These are phyloP conservation scores for Aplocera efformata DNA, from an alignment of 2,888 invertebrate genomes.

Conservation along the genomic window DNA sequence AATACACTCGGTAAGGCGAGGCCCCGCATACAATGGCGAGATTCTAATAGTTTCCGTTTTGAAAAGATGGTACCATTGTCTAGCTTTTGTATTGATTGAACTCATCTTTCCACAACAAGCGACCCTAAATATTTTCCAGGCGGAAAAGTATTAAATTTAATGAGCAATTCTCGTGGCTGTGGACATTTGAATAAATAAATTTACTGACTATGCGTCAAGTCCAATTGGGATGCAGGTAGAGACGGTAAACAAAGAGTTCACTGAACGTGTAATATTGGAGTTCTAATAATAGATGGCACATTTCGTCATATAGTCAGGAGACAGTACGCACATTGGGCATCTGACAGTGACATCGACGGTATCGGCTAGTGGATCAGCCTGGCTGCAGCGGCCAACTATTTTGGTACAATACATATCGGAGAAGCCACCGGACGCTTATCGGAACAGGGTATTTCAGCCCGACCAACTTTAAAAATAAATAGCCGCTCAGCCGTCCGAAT, in stretches of 20 bases:
- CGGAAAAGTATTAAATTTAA: slow-evolving; percentile 42
- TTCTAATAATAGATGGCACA: slow-evolving; percentile 63
- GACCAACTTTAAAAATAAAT: slow-evolving; percentile 75
- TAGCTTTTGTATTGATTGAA: slow-evolving; percentile 73
- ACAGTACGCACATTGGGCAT: slow-evolving; percentile 46
- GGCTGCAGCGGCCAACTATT: slow-evolving; percentile 47
- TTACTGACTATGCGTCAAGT: slow-evolving; percentile 17
- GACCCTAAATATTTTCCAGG: slow-evolving; percentile 55
- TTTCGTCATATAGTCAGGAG: slow-evolving; percentile 54
- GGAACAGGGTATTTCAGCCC: slow-evolving; percentile 62
- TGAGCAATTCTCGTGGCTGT: slow-evolving; percentile 25
- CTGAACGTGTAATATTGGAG: slow-evolving; percentile 58
- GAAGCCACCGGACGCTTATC: slow-evolving; percentile 65
- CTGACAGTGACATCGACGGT: slow-evolving; percentile 58
- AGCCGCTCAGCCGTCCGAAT: slow-evolving; percentile 67
- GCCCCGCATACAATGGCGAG: slow-evolving; percentile 70
- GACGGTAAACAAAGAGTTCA: slow-evolving; percentile 46
- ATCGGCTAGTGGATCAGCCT: slow-evolving; percentile 50
- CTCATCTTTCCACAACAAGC: slow-evolving; percentile 55
- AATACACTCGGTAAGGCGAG: slow-evolving; percentile 70
- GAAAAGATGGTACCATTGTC: slow-evolving; percentile 76
- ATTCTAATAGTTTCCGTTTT: slow-evolving; percentile 78
- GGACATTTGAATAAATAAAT: slow-evolving; percentile 29
- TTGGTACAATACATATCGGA: slow-evolving; percentile 46
- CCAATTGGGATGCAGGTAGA: slow-evolving; percentile 23